A percentile compares a stretch with the other conserved stretches of the same genome.
phyloP scores from a whole-genome alignment of 1,140 invertebrate genomes.

The Aphelinus certus region DNA sequence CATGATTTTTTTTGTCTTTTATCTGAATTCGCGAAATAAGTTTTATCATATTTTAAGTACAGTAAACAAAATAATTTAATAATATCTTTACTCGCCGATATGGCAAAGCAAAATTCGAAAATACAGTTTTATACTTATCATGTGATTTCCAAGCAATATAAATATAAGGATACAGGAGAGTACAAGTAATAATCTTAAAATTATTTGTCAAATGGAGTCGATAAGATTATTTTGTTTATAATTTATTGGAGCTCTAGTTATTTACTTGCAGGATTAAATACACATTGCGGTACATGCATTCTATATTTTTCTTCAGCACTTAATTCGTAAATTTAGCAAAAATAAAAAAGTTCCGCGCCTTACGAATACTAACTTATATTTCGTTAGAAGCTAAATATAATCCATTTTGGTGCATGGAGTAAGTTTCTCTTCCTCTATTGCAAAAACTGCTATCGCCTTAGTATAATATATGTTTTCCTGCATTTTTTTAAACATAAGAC shows the following conservation, averaged over 20 bases:
- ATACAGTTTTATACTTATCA: conserved; percentile 7
- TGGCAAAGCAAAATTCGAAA: conserved; percentile 25
- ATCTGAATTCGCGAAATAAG: no score
- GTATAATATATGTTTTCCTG: conserved; percentile 27
- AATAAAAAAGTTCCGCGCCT: conserved; percentile 35
- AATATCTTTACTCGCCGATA: conserved; percentile 21
- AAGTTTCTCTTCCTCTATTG: conserved; percentile 19
- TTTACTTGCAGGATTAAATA: conserved; percentile 37
- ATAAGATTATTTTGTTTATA: conserved; percentile 20
- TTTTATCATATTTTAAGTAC: no score
- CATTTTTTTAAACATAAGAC: conserved; percentile 38
- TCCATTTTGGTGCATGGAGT: conserved; percentile 38
- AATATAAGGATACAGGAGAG: conserved; percentile 17
- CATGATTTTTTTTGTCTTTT: no score
- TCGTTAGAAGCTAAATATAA: conserved; percentile 29
- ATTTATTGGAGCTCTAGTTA: conserved; percentile 21
- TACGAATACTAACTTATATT: conserved; percentile 23
- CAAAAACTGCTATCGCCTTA: conserved; percentile 26
- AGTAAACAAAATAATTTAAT: no score
- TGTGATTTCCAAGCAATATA: conserved; percentile 15
- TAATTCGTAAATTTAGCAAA: conserved; percentile 31
- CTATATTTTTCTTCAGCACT: conserved; percentile 24
- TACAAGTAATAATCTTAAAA: conserved; percentile 18
- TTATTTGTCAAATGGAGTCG: conserved; percentile 21
- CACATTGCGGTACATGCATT: conserved; percentile 34